Conservation (phyloP, 2,888 invertebrate species). For the Hedya salicella region DNA sequence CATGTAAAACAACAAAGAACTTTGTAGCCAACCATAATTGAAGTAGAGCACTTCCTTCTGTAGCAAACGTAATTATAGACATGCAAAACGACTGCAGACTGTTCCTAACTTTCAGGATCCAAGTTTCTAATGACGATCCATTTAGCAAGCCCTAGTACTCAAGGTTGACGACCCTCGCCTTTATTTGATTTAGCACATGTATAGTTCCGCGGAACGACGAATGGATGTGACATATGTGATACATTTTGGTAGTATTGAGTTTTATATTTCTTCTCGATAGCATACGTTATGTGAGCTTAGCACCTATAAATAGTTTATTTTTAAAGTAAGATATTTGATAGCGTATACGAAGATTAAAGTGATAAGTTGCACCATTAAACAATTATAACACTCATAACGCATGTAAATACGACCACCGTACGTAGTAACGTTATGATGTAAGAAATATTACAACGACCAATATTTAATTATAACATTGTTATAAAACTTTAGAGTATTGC, state of each 20-base stretch:
- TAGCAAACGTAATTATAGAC: not conserved
- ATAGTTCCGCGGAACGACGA: not conserved
- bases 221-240: slow-evolving; percentile 9
- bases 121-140: slow-evolving; percentile 9
- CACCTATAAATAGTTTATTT: too few relatives aligned
- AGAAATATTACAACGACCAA: too few relatives aligned
- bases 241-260: not conserved
- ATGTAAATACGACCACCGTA: too few relatives aligned
- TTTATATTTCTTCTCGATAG: not conserved
- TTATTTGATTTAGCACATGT: slow-evolving; percentile 28
- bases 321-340: too few relatives aligned
- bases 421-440: too few relatives aligned
- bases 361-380: too few relatives aligned
- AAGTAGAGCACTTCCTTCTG: not conserved
- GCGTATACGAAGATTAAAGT: too few relatives aligned
- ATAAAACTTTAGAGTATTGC: too few relatives aligned
- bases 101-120: slow-evolving; percentile 4
- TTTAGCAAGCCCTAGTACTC: slow-evolving; percentile 10
- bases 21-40: not conserved
- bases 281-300: too few relatives aligned
- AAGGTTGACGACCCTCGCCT: slow-evolving; percentile 17
- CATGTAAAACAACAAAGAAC: not conserved
- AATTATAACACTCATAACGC: too few relatives aligned
- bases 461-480: too few relatives aligned
- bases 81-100: not conserved